Evolutionary conservation across 1,140 invertebrate genomes (phyloP), one percentile per base, ranked within the genome.

Genomic region (Drosophila subobscura): DNA sequence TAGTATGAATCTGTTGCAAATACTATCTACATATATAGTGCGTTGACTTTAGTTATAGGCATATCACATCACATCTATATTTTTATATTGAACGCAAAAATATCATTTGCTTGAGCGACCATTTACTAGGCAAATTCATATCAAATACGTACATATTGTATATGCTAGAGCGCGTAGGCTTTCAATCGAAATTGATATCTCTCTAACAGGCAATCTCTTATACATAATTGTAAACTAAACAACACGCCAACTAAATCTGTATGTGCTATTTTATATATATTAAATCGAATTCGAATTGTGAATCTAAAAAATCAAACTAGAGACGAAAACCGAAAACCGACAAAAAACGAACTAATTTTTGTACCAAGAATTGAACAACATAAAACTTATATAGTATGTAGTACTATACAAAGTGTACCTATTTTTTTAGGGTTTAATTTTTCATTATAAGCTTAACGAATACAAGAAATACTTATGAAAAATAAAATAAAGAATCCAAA

Each of bases 21-120:
- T 72, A 52, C 65, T 60, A 53, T 42, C 65, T 60, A 53, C 40
- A 63, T 67, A 81, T 75, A 54, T 58, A 79, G 46, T 67, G 77
- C 81, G 83, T 85, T 86, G 77, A 85, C 75, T 61, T 85, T 85
- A 81, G 79, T 86, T 80, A 47, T 86, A 85, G 74, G 81, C 81
- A 86, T 86, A 85, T 86, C 77, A 71, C 59, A 65, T 60, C 41
- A 60, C 59, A 74, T 65, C n/a, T 58, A 22, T 74, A 65, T 85
- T 71, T 86, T 81, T 85, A 65, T 86, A 86, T 86, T 58, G 44
- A 67, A 71, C 54, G 61, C 65, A 85, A 71, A 67, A 71, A 67
- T 66, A 63, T 81, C 49, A 72, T 80, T 80, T 81, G 80, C 80
- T 76, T 83, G 20, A 70, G 6, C 51, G 41, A 47, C 55, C 25